Base-by-base conservation (phyloP, 2,113 vertebrate species). In the Caranx ignobilis region DNA sequence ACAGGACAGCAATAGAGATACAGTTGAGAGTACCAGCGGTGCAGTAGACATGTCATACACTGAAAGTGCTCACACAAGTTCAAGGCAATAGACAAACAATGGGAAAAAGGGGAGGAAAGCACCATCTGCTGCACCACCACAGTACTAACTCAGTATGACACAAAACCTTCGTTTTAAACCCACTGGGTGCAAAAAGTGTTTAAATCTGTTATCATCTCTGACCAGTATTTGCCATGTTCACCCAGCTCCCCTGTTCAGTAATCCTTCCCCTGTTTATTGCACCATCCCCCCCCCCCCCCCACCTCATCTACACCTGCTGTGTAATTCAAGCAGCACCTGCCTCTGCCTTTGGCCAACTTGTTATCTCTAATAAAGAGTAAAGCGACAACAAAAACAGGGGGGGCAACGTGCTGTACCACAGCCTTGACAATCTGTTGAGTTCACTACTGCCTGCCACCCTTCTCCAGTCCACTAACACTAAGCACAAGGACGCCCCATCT, bases 361-460 rank as follows among this genome's bases (percentile, higher is more conserved):
- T 87, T 88, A 85, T 80, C 81, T 85, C 63, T 75, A 84, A 88
- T 84, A 79, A 89, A 90, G 77, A 79, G 71, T 9, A 59, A 84
- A 83, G 47, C 66, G 70, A 80, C 77, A 77, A 78, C 78, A 75
- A 80, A 81, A 84, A 67, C 65, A 88, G 26, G 77, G 76, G 76
- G 47, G 82, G 59, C 78, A 76, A 80, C 57, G 4, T 79, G 71
- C 81, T 75, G 75, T 80, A 65, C 75, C 75, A 55, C 80, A 62
- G 66, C 52, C 65, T 21, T 70, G 32, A 52, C 61, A 79, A 81
- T 83, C 72, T 84, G 81, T 76, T 82, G 77, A 82, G 67, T 67
- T 72, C 72, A 79, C 71, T 72, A 39, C 61, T 71, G 71, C 59
- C 41, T 59, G 48, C 60, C 34, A 41, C 81, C n/a, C 32, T 56